Conservation (phyloP, 35 echinoderm and acorn worm genomes). For the Heliocidaris erythrogramma region DNA sequence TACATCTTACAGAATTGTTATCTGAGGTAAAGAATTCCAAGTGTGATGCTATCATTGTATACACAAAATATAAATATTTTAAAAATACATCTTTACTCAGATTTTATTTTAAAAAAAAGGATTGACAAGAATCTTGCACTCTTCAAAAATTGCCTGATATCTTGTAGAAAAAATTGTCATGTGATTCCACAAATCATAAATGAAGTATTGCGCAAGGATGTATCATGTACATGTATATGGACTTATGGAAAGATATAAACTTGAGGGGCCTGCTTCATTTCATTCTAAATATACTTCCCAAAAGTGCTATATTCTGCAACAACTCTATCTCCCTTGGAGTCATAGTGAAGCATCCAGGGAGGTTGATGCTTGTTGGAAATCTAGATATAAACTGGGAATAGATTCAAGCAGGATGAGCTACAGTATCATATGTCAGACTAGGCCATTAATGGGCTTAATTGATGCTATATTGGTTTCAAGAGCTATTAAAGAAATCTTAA, state of each 20-base stretch:
- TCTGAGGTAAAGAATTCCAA: too few relatives aligned
- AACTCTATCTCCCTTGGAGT: not conserved
- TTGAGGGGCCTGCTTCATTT: not conserved
- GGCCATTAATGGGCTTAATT: not conserved
- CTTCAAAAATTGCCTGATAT: not conserved
- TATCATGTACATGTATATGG: not conserved
- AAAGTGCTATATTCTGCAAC: constrained; percentile 2
- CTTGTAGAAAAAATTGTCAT: not conserved
- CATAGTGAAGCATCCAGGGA: not conserved
- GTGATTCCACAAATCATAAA: not conserved
- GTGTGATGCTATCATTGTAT: not conserved
- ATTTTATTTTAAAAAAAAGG: not conserved
- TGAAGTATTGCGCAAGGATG: not conserved
- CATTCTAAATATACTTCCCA: not conserved
- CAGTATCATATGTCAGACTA: not conserved
- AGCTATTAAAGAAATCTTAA: not conserved
- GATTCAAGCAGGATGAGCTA: not conserved
- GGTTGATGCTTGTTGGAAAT: not conserved
- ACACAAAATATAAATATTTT: not conserved
- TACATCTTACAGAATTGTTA: too few relatives aligned
- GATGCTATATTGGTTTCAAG: constrained; percentile 11
- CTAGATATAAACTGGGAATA: not conserved
- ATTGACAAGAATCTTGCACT: not conserved
- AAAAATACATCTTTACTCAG: not conserved
- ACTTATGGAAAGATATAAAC: not conserved